Evolutionary conservation across 2,113 vertebrate genomes (phyloP).

Genomic region (Pangasianodon gigas): DNA sequence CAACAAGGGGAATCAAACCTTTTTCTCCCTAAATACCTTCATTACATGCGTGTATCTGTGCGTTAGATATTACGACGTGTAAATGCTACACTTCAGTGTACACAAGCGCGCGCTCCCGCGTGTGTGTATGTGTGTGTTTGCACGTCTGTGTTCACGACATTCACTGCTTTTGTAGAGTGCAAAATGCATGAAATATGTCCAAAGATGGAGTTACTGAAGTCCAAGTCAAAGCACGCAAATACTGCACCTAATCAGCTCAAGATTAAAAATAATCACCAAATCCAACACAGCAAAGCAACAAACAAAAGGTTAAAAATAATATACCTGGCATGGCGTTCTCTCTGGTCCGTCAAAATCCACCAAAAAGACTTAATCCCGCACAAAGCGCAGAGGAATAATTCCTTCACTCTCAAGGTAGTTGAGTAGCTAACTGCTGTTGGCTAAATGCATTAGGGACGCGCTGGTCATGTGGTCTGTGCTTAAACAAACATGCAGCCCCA

Average conservation of each 20-base stretch:
- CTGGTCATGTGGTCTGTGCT: conserved; percentile 56
- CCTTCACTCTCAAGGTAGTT: conserved; percentile 41
- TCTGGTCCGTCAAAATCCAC: conserved; percentile 9
- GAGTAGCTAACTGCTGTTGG: conserved; percentile 42
- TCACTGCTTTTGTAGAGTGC: background rate
- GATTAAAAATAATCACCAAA: background rate
- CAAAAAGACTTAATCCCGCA: conserved; percentile 18
- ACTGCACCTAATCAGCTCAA: background rate
- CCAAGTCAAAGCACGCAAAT: conserved; percentile 10
- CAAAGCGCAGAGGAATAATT: conserved; percentile 25
- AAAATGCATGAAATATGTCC: background rate
- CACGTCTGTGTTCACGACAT: background rate
- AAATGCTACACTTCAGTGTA: background rate
- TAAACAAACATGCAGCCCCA: conserved; percentile 51
- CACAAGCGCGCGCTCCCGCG: background rate
- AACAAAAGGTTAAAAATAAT: background rate
- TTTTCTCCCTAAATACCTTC: background rate
- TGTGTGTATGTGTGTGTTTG: background rate
- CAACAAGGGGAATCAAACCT: background rate
- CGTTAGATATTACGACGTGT: background rate
- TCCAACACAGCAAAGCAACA: background rate
- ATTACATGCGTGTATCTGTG: background rate
- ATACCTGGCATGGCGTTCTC: conserved; percentile 55
- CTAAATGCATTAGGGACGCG: conserved; percentile 51
- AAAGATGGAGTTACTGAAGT: conserved; percentile 5